phyloP scores from a whole-genome alignment of 1,140 invertebrate species.

The Zaprionus camerounensis region DNA sequence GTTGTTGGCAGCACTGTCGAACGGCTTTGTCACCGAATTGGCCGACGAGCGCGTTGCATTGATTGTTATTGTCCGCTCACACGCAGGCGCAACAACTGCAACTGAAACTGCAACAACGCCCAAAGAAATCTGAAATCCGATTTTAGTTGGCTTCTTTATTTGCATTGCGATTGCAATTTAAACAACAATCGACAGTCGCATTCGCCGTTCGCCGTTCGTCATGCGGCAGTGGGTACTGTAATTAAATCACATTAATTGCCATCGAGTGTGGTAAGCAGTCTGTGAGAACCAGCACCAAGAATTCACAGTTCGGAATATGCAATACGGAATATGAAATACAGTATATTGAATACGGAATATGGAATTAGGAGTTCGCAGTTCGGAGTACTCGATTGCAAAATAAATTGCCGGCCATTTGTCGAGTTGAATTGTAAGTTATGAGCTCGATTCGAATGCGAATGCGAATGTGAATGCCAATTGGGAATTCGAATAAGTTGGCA shows the following conservation, averaged over 20 bases:
- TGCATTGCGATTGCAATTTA: conserved; percentile 50
- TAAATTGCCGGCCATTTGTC: conserved; percentile 61
- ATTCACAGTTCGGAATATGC: conserved; percentile 23
- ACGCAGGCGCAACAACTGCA: conserved; percentile 57
- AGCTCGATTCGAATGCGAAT: conserved; percentile 8
- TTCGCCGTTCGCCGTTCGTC: conserved; percentile 3
- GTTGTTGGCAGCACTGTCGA: conserved; percentile 40
- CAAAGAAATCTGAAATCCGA: conserved; percentile 24
- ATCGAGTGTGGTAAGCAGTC: conserved; percentile 57
- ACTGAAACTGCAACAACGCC: conserved; percentile 16
- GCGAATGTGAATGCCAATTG: background rate
- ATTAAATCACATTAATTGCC: conserved; percentile 70
- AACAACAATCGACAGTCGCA: conserved; percentile 32
- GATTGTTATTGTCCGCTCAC: conserved; percentile 57
- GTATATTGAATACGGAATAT: conserved; percentile 12
- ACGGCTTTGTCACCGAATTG: conserved; percentile 55
- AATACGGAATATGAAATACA: conserved; percentile 23
- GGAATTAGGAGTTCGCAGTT: conserved; percentile 20
- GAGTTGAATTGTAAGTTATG: conserved; percentile 27
- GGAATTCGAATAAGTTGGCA: conserved; percentile 13
- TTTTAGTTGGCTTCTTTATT: conserved; percentile 53
- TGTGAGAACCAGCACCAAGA: conserved; percentile 57
- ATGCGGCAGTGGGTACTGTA: conserved; percentile 34
- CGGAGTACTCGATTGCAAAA: conserved; percentile 51
- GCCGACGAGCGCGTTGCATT: background rate